A percentile compares a stretch with the other conserved stretches of the same genome.
Conservation (phyloP, 2,888 invertebrate genomes). For the Esperia sulphurella region DNA sequence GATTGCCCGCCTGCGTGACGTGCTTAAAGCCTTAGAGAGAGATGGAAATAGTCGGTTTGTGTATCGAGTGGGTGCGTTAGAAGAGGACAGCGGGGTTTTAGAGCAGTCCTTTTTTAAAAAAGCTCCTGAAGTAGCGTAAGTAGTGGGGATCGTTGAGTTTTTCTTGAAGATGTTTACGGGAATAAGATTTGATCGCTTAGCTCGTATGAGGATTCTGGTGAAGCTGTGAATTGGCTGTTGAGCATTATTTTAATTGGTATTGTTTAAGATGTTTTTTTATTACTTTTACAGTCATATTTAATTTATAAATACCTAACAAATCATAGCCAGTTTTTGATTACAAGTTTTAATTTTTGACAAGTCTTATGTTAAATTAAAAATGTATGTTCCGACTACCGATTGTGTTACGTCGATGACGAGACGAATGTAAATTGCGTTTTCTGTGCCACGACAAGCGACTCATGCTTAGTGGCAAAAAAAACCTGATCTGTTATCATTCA, state of each 20-base stretch:
- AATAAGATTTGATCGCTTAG: conserved; percentile 72
- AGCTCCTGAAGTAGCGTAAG: conserved; percentile 70
- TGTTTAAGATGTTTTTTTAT: no score
- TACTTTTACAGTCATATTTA: neutral
- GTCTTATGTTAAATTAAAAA: no score
- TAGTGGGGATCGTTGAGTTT: conserved; percentile 77
- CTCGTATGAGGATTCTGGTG: conserved; percentile 43
- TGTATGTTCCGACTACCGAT: no score
- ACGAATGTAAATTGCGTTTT: no score
- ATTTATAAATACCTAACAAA: no score
- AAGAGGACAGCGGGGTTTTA: conserved; percentile 43
- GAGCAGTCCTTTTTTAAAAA: conserved; percentile 71
- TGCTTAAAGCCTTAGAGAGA: conserved; percentile 63
- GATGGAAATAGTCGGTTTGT: conserved; percentile 28
- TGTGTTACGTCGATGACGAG: no score
- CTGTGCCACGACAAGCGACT: no score
- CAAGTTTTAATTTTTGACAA: no score
- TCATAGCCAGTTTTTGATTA: no score
- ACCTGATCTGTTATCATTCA: no score
- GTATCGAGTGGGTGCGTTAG: conserved; percentile 15
- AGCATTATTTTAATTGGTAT: neutral
- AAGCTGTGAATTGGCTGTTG: conserved; percentile 38
- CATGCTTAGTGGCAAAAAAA: no score
- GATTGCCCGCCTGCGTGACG: conserved; percentile 72
- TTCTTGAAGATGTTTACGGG: conserved; percentile 79